Base-by-base conservation (phyloP, 2,888 invertebrate genomes). In the Elegia similella region DNA sequence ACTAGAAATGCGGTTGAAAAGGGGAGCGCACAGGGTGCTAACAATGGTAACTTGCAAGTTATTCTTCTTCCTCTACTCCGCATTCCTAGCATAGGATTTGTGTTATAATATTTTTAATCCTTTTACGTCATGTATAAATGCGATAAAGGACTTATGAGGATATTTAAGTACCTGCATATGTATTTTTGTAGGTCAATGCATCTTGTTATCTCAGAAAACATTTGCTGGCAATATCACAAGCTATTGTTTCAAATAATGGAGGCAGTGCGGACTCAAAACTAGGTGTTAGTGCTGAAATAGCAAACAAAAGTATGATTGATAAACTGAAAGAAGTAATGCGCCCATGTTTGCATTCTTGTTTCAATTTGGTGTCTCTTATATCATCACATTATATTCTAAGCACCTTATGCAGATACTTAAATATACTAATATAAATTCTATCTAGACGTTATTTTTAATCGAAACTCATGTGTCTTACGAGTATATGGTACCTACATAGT, bases 151-250 rank as follows among this genome's bases (percentile, higher is more conserved):
- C 10, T 34, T n/a, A 59, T n/a, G 32, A 12, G 12, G 23, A 54
- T 43, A 58, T 50, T 34, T 44, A 44, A 44, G 46, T 55, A 55
- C 44, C 42, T 53, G 13, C 50, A 38, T 50, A 34, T 48, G 7
- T 32, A 48, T 16, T 50, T 42, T 50, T 50, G 50, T 38, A 34
- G 50, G 50, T 17, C 34, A 50, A 50, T 34, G 38, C 50, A 50
- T 50, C 50, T 50, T 50, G 50, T 38, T 16, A 50, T 34, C 50
- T 50, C 34, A 50, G 16, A 38, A 50, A 48, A 48, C 48, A 42
- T 42, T 15, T 47, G 29, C 48, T 48, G 48, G 32, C 48, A 32
- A 48, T 23, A 15, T 52, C n/a, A 7, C 7, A 15, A 32, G 30
- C 13, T 48, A 32, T 48, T 16, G 48, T 48, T 48, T 32, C 32